Base-by-base conservation (phyloP, 30 jellyfish, hydroid and myxozoan genomes). In the Haliclystus octoradiatus region DNA sequence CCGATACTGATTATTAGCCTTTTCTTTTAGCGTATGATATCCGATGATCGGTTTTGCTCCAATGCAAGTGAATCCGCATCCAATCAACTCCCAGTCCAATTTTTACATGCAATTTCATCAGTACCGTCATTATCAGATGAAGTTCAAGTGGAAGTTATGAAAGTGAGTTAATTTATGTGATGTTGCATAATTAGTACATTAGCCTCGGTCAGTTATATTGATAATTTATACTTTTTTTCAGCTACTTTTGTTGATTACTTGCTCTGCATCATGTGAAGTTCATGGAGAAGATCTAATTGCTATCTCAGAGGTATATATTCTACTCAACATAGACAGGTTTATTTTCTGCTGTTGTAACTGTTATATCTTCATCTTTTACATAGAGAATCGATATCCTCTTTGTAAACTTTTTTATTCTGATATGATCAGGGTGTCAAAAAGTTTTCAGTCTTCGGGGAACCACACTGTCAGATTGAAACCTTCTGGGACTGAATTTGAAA, bases 41-140 rank as follows among this genome's bases (percentile, higher is more conserved):
- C 97, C 24, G 97, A 88, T 63, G 97, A 88, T 64, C 68, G 97
- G 29, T 88, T 88, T 49, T 94, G 92, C 31, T 69, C 97, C 24
- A 81, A 88, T 33, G 62, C 25, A 4, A 84, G 80, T 7, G 97
- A 88, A 66, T 75, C 80, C 30, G 67, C 74, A 14, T 94, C 71
- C 40, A 64, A 66, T 69, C 97, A 81, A 32, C 82, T 88, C 30
- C 94, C 97, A 0, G 94, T 88, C 0, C 97, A 88, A 62, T 88
- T 88, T 52, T 79, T 88, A 3, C 80, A 88, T 60, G 73, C 97
- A n/a, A 77, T 88, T 24, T 68, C 70, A 19, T 84, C 97, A 28
- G 76, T 89, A 0, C 97, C 97, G 0, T 72, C 97, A 13, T 73
- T 80, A 23, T 80, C 97, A 1, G 97, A 88, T 47, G 97, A 88